Evolutionary conservation across 1,140 invertebrate genomes (phyloP).

Genomic region (Bombus turneri): DNA sequence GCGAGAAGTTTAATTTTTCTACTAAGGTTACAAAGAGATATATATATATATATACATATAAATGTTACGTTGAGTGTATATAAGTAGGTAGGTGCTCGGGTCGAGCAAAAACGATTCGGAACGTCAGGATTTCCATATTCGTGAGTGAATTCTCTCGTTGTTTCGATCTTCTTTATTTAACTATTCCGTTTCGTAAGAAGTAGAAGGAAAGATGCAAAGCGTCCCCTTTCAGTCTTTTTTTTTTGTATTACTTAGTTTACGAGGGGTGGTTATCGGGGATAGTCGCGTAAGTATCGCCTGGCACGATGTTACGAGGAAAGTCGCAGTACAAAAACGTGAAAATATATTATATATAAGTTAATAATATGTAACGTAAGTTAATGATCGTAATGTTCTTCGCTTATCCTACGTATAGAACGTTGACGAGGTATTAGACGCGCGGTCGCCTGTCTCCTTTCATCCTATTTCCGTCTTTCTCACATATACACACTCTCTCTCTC

Average conservation of each 20-base stretch:
- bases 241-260: slow-evolving; percentile 45
- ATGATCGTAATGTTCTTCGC: slow-evolving; percentile 52
- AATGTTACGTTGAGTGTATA: slow-evolving; percentile 26
- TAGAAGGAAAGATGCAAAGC: neutral
- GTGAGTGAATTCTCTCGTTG: slow-evolving; percentile 1
- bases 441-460: slow-evolving; percentile 7
- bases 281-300: slow-evolving; percentile 9
- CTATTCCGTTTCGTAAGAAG: neutral
- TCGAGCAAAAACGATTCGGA: slow-evolving; percentile 9
- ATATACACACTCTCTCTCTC: too few species aligned
- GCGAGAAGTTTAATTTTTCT: slow-evolving; percentile 67
- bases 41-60: slow-evolving; percentile 35
- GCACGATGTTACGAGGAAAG: slow-evolving; percentile 40
- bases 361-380: slow-evolving; percentile 58
- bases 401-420: slow-evolving; percentile 10
- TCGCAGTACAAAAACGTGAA: slow-evolving; percentile 68
- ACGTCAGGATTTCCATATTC: neutral
- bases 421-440: slow-evolving; percentile 24
- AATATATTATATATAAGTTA: slow-evolving; percentile 60
- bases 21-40: slow-evolving; percentile 51
- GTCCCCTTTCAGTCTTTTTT: slow-evolving; percentile 24
- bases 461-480: neutral
- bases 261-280: slow-evolving; percentile 31
- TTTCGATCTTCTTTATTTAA: slow-evolving; percentile 20
- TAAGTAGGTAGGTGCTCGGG: slow-evolving; percentile 17